Evolutionary conservation across 92 coral and sea anemone species (phyloP).

Genomic region (Bergia puertoricense): DNA sequence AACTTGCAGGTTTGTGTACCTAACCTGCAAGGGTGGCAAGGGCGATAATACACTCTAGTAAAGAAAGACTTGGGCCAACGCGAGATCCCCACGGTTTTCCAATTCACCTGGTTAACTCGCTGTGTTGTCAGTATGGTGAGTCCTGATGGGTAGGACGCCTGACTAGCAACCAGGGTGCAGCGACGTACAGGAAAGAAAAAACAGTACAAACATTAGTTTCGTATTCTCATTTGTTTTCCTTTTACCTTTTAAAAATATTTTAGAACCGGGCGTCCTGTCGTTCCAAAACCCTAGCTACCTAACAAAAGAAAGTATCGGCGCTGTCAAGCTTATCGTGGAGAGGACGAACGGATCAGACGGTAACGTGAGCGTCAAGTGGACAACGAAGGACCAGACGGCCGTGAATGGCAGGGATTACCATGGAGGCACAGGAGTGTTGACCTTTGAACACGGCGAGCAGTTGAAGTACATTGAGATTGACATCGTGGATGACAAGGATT

Average conservation of each 20-base stretch:
- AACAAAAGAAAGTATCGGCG: constrained; percentile 93
- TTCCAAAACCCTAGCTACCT: constrained; percentile 94
- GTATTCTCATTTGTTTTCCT: background rate
- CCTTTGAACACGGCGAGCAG: constrained; percentile 94
- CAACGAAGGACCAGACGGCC: constrained; percentile 86
- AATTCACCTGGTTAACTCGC: too few species aligned
- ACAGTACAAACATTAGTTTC: too few species aligned
- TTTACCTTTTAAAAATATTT: background rate
- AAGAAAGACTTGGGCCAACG: too few species aligned
- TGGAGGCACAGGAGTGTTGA: constrained; percentile 80
- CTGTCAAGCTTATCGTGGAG: constrained; percentile 73
- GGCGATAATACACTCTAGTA: too few species aligned
- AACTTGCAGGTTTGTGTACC: too few species aligned
- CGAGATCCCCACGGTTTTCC: too few species aligned
- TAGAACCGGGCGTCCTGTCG: constrained; percentile 92
- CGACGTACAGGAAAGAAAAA: too few species aligned
- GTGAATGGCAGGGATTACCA: constrained; percentile 85
- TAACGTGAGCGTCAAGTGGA: constrained; percentile 80
- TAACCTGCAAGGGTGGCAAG: too few species aligned
- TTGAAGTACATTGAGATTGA: constrained; percentile 76
- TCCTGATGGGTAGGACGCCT: too few species aligned
- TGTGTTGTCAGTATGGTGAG: too few species aligned
- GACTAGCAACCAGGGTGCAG: too few species aligned
- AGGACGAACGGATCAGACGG: constrained; percentile 94
- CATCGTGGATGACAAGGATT: constrained; percentile 89